Evolutionary conservation across 2,888 invertebrate species (phyloP).

Genomic region (Agonopterix heracliana): DNA sequence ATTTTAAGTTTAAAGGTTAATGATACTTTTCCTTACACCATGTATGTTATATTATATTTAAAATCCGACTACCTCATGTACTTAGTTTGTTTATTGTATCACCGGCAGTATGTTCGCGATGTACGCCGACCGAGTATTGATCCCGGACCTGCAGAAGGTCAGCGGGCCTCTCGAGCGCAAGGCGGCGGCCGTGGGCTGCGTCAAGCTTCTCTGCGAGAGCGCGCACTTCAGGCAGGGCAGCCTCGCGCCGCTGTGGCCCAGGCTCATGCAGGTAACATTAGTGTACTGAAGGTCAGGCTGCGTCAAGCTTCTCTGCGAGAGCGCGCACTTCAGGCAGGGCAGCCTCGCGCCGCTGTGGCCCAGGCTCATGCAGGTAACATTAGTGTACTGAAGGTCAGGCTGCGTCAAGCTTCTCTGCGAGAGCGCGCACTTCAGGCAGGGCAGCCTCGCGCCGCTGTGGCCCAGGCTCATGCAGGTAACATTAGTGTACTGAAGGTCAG

Average conservation of each 20-base stretch:
- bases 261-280: constrained; percentile 69
- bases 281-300: constrained; percentile 34
- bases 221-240: constrained; percentile 71
- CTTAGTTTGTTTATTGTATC: too few relatives aligned
- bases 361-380: constrained; percentile 69
- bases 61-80: too few relatives aligned
- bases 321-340: constrained; percentile 74
- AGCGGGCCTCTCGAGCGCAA: constrained; percentile 89
- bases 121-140: constrained; percentile 93
- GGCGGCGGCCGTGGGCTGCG: constrained; percentile 93
- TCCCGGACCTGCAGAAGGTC: constrained; percentile 92
- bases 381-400: constrained; percentile 88
- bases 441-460: constrained; percentile 79
- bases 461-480: constrained; percentile 73
- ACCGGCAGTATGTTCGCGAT: constrained; percentile 91
- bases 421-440: constrained; percentile 76
- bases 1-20: too few relatives aligned
- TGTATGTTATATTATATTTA: too few relatives aligned
- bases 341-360: constrained; percentile 79
- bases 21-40: too few relatives aligned
- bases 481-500: not conserved
- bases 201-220: constrained; percentile 88
- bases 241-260: constrained; percentile 80
- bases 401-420: constrained; percentile 90
- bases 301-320: constrained; percentile 88